A percentile compares a stretch with the other conserved stretches of the same genome.
phyloP scores from a whole-genome alignment of 2,797 vertebrate species.

The Sebastes kiyomatsui region DNA sequence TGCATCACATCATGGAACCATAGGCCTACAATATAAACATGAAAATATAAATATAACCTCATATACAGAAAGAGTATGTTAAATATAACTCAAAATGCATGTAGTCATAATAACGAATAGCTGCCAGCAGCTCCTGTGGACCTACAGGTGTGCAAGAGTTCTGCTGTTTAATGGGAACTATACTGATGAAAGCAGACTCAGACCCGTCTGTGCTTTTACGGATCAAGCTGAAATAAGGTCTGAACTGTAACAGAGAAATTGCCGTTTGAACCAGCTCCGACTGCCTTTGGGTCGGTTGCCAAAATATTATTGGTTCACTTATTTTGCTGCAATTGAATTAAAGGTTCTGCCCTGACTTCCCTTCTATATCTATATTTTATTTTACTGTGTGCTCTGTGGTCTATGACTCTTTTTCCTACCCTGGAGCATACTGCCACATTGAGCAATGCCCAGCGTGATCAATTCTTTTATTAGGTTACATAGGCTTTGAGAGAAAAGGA shows the following conservation, averaged over 20 bases:
- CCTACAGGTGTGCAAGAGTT: too few species aligned
- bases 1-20: too few species aligned
- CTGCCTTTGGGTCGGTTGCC: conserved; percentile 1
- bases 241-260: background rate
- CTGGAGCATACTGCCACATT: conserved; percentile 30
- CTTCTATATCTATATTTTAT: background rate
- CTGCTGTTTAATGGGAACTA: background rate
- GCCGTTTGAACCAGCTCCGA: background rate
- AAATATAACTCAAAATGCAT: too few species aligned
- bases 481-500: conserved; percentile 41
- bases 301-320: conserved; percentile 4
- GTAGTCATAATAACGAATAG: too few species aligned
- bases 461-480: conserved; percentile 61
- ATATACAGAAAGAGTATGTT: too few species aligned
- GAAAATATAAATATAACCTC: too few species aligned
- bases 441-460: conserved; percentile 48
- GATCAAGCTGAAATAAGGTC: background rate
- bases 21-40: too few species aligned
- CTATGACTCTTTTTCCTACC: conserved; percentile 12
- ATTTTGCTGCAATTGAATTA: conserved; percentile 11
- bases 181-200: background rate
- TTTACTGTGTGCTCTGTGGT: background rate
- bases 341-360: conserved; percentile 11
- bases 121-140: too few species aligned
- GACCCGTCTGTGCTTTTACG: background rate